Evolutionary conservation across 2,113 vertebrate species (phyloP).

Genomic region (Corvus cornix): DNA sequence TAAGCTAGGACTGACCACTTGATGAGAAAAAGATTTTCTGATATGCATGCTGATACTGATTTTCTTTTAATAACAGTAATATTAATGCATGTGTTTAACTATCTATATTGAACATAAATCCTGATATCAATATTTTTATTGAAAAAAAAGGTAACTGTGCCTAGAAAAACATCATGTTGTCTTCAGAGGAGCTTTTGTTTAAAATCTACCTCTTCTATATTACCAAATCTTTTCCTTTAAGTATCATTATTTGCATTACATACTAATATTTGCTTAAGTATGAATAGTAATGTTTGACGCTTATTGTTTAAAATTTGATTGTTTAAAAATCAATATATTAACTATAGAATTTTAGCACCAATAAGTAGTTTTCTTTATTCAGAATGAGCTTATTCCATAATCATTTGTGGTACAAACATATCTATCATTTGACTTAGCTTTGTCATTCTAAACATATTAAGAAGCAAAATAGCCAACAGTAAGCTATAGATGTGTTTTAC

Average conservation of each 20-base stretch:
- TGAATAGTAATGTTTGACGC: background rate
- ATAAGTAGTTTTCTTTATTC: background rate
- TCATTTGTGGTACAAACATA: background rate
- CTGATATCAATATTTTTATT: background rate
- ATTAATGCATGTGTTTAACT: accelerated
- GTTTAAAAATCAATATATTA: background rate
- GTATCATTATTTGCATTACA: background rate
- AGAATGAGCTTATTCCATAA: background rate
- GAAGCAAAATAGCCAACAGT: background rate
- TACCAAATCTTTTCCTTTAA: background rate
- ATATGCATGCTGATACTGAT: background rate
- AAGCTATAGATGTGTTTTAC: background rate
- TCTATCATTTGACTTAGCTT: background rate
- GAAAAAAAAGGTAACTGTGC: background rate
- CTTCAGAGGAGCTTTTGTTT: background rate
- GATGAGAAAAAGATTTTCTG: background rate
- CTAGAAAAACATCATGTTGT: background rate
- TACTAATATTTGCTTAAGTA: background rate
- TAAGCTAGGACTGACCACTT: background rate
- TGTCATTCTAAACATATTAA: background rate
- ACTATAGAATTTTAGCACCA: background rate
- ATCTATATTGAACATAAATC: background rate
- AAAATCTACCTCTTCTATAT: background rate
- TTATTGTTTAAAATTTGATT: background rate
- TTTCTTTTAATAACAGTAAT: background rate